phyloP scores from a whole-genome alignment of 2,888 invertebrate genomes.

The Sicus ferrugineus region DNA sequence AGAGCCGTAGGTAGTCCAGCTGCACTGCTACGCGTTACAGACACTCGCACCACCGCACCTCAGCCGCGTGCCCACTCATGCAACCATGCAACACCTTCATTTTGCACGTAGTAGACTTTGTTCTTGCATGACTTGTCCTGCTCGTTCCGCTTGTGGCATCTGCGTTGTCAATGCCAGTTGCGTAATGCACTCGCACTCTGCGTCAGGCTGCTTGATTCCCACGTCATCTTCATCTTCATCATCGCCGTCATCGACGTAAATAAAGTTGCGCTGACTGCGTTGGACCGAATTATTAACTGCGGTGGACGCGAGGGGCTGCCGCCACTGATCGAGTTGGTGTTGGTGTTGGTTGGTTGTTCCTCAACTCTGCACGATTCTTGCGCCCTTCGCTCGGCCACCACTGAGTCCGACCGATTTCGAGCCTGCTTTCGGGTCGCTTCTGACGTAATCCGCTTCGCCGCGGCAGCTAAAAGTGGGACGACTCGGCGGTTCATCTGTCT shows the following conservation, averaged over 20 bases:
- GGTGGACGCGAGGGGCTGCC: background rate
- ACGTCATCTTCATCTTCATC: background rate
- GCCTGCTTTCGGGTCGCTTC: slow-evolving; percentile 35
- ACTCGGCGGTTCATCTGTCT: too few relatives aligned
- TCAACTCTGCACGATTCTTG: slow-evolving; percentile 28
- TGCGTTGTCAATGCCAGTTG: slow-evolving; percentile 1
- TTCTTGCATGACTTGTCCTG: background rate
- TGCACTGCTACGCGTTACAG: background rate
- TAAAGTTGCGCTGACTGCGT: slow-evolving; percentile 11
- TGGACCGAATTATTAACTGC: slow-evolving; percentile 9
- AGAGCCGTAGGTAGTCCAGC: background rate
- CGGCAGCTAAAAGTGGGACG: slow-evolving; percentile 17
- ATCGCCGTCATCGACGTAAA: background rate
- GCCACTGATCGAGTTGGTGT: too few relatives aligned
- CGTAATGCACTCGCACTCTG: background rate
- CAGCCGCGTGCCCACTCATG: background rate
- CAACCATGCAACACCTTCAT: background rate
- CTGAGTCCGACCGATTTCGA: slow-evolving; percentile 32
- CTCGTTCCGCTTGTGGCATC: slow-evolving; percentile 1
- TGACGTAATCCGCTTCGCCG: slow-evolving; percentile 40
- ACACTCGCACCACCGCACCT: background rate
- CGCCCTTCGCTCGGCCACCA: slow-evolving; percentile 32
- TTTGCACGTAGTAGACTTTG: background rate
- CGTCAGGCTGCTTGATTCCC: slow-evolving; percentile 1
- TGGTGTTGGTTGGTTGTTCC: background rate